Conservation (phyloP, 1,140 invertebrate species). For the Euwallacea similis region DNA sequence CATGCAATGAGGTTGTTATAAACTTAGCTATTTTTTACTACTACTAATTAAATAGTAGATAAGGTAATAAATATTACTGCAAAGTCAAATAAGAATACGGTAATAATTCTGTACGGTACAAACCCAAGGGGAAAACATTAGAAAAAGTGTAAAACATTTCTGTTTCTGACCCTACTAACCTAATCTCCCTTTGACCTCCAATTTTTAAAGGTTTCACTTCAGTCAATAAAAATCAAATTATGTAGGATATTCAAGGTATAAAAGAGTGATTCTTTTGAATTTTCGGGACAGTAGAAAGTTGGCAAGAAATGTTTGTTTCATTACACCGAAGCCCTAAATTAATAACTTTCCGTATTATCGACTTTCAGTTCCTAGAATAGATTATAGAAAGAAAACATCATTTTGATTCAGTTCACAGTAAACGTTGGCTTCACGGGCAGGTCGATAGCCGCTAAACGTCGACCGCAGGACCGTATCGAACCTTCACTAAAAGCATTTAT, state of each 20-base stretch:
- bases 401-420: constrained; percentile 30
- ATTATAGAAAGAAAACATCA: constrained; percentile 24
- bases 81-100: too few species aligned
- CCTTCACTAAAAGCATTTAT: too few species aligned
- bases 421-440: constrained; percentile 14
- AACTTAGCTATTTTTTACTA: too few species aligned
- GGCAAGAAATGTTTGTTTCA: neutral
- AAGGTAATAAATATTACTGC: too few species aligned
- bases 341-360: constrained; percentile 19
- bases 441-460: constrained; percentile 26
- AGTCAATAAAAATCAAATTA: neutral
- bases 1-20: too few species aligned
- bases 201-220: neutral
- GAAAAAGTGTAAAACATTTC: too few species aligned
- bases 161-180: too few species aligned
- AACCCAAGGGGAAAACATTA: too few species aligned
- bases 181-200: too few species aligned
- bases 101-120: too few species aligned
- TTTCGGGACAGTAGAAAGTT: neutral
- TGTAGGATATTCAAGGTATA: too few species aligned
- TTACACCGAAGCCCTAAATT: constrained; percentile 21
- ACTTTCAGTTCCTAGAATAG: constrained; percentile 26
- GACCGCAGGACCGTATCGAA: constrained; percentile 3
- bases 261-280: neutral
- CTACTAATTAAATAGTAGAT: too few species aligned